Percentiles rank a stretch among this genome's conserved stretches.
phyloP scores from a whole-genome alignment of 2,797 vertebrate genomes.

The Sebastes flavidus region DNA sequence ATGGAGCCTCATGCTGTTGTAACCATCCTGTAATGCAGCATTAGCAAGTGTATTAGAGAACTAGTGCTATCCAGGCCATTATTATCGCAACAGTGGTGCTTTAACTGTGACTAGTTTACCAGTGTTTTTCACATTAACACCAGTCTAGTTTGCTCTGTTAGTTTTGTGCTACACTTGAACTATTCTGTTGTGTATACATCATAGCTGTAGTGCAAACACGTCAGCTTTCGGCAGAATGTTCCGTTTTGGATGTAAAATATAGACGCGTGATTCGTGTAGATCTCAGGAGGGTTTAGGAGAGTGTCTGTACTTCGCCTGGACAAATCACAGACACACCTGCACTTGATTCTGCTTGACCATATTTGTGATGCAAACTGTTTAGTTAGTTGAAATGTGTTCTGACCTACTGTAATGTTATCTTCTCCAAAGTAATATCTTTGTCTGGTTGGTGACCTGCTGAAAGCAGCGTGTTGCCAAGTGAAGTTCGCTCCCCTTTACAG shows the following conservation, averaged over 20 bases:
- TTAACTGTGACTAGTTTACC: neutral
- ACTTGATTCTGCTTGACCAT: neutral
- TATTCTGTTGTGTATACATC: neutral
- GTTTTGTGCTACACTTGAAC: neutral
- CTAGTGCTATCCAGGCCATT: neutral
- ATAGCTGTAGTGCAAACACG: neutral
- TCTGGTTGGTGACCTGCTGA: no score
- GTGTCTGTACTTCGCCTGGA: neutral
- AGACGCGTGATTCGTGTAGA: accelerated
- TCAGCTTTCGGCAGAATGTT: neutral
- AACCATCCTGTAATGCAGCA: neutral
- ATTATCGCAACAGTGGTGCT: neutral
- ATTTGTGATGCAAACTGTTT: neutral
- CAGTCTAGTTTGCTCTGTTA: neutral
- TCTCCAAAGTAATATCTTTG: no score
- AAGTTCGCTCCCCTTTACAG: neutral
- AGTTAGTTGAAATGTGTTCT: no score
- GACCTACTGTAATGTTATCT: no score
- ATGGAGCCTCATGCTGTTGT: neutral
- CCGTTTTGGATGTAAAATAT: neutral
- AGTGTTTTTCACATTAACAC: neutral
- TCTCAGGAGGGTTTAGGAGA: neutral
- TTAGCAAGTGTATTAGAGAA: neutral
- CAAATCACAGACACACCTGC: neutral
- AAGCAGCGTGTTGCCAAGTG: neutral